These are phyloP conservation scores for Drosophila mettleri DNA, from an alignment of 2,888 invertebrate species.

Conservation along the genomic window DNA sequence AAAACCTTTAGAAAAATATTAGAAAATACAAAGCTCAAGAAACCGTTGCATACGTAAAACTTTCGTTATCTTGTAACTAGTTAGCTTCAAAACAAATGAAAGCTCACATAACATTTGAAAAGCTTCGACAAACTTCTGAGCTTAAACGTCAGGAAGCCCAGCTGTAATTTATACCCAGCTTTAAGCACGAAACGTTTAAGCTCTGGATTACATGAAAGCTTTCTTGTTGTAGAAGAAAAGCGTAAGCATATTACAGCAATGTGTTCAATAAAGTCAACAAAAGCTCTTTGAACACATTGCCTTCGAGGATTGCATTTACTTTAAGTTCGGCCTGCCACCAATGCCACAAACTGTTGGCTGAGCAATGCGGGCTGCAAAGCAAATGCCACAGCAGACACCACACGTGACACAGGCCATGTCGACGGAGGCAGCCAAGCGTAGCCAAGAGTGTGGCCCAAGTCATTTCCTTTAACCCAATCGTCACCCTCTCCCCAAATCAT, in stretches of 20 bases:
- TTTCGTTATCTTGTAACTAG: too few relatives aligned
- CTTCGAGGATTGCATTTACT: background rate
- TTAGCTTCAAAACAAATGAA: background rate
- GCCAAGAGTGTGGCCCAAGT: constrained; percentile 15
- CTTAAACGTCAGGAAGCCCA: background rate
- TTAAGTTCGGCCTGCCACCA: background rate
- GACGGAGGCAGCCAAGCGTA: constrained; percentile 14
- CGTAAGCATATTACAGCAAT: background rate
- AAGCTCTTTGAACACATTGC: background rate
- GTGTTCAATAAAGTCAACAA: background rate
- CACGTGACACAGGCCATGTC: constrained; percentile 9
- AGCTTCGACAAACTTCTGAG: background rate
- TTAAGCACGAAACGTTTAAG: background rate
- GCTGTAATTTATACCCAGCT: background rate
- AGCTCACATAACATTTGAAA: background rate
- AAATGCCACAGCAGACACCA: constrained; percentile 5
- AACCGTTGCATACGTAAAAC: too few relatives aligned
- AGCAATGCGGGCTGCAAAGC: background rate
- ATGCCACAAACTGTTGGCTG: background rate
- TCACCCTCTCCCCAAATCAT: constrained; percentile 34
- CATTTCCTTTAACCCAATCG: constrained; percentile 7
- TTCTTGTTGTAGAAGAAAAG: background rate
- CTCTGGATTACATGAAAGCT: background rate
- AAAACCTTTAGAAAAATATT: too few relatives aligned
- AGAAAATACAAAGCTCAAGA: too few relatives aligned